phyloP scores from a whole-genome alignment of 2,888 invertebrate genomes.

The Rhingia campestris region DNA sequence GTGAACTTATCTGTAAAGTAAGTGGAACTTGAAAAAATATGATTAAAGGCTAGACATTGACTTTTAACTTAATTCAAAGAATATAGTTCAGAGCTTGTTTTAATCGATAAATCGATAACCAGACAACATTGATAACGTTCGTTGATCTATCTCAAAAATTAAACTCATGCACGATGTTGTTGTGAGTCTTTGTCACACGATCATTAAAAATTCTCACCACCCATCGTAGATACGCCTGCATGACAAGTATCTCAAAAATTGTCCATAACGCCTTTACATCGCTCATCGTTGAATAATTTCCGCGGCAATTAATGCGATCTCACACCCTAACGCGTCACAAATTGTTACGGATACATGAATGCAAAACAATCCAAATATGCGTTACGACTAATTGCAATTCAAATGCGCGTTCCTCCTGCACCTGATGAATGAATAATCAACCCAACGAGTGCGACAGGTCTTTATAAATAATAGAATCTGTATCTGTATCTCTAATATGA shows the following conservation, averaged over 20 bases:
- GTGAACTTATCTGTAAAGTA: too few relatives aligned
- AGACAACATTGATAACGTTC: neutral
- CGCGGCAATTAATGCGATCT: conserved; percentile 10
- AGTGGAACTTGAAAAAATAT: too few relatives aligned
- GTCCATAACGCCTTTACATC: conserved; percentile 12
- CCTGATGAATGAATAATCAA: conserved; percentile 48
- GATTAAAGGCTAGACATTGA: too few relatives aligned
- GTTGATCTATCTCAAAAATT: too few relatives aligned
- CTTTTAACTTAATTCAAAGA: too few relatives aligned
- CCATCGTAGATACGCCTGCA: neutral
- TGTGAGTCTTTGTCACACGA: neutral
- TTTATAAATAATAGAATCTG: conserved; percentile 44
- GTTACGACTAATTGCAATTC: conserved; percentile 43
- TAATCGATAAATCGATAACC: too few relatives aligned
- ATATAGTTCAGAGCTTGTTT: too few relatives aligned
- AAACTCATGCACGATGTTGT: too few relatives aligned
- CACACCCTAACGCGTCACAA: neutral
- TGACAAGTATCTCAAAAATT: neutral
- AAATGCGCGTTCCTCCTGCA: conserved; percentile 33
- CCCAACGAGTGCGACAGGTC: neutral
- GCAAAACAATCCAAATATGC: conserved; percentile 16
- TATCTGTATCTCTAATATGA: neutral
- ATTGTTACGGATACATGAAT: conserved; percentile 5
- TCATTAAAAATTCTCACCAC: conserved; percentile 15
- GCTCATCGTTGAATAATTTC: conserved; percentile 12